Conservation (phyloP, 2,888 invertebrate genomes). For the Nomada lathburiana region DNA sequence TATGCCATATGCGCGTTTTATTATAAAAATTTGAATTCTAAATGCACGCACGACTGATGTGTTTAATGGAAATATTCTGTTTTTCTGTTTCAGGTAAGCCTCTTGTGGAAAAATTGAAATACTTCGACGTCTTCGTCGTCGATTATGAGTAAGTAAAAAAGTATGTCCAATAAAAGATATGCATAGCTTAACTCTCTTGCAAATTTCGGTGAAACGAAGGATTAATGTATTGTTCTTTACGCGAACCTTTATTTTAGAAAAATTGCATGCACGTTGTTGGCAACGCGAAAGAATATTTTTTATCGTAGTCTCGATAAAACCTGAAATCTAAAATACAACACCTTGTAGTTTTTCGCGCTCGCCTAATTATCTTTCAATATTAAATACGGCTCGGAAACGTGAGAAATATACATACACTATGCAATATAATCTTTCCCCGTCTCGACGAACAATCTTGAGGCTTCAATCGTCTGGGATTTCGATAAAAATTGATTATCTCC, state of each 20-base stretch:
- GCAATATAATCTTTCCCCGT: too few species aligned
- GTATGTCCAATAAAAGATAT: too few species aligned
- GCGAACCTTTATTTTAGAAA: background rate
- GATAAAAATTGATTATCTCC: too few species aligned
- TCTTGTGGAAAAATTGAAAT: too few species aligned
- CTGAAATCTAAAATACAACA: background rate
- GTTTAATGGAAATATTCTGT: conserved; percentile 13
- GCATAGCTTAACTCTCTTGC: too few species aligned
- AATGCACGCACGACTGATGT: background rate
- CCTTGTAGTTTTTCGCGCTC: too few species aligned
- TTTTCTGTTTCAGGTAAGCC: conserved; percentile 54
- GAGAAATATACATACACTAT: too few species aligned
- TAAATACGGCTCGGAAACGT: too few species aligned
- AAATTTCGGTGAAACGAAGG: background rate
- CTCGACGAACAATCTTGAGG: too few species aligned
- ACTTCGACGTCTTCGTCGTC: background rate
- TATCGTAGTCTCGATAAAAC: conserved; percentile 17
- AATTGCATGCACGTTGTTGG: conserved; percentile 3
- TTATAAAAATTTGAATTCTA: background rate
- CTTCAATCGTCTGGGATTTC: too few species aligned
- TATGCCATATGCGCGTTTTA: background rate
- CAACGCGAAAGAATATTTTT: conserved; percentile 14
- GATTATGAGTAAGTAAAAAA: conserved; percentile 34
- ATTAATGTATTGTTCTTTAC: background rate
- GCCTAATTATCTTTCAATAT: too few species aligned